Percentiles rank a stretch among this genome's conserved stretches.
Conservation (phyloP, 1,140 invertebrate species). For the Saccostrea echinata region DNA sequence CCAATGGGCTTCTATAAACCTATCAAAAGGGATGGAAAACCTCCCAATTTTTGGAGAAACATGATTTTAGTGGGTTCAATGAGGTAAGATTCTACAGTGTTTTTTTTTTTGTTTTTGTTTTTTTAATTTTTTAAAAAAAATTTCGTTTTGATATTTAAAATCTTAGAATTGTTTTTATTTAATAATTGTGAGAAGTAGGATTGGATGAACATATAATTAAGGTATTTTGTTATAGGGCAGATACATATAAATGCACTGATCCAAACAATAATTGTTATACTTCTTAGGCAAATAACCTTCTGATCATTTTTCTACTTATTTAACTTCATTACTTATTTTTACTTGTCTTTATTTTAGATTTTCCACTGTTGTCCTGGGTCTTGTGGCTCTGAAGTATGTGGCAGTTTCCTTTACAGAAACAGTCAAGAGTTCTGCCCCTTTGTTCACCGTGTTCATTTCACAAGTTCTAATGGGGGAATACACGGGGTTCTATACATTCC, state of each 20-base stretch:
- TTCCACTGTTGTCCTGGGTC: constrained; percentile 87
- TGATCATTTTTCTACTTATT: too few relatives aligned
- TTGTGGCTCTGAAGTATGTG: constrained; percentile 90
- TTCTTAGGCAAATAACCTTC: too few relatives aligned
- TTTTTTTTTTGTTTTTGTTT: not conserved
- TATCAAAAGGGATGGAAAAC: constrained; percentile 83
- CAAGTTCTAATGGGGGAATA: constrained; percentile 85
- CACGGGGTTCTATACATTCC: constrained; percentile 88
- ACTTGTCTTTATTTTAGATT: constrained; percentile 82
- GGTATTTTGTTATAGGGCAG: too few relatives aligned
- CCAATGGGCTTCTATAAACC: constrained; percentile 83
- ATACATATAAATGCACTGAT: too few relatives aligned
- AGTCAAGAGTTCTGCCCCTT: constrained; percentile 91
- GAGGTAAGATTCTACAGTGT: constrained; percentile 80
- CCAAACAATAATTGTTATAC: too few relatives aligned
- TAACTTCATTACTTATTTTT: not conserved
- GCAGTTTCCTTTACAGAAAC: constrained; percentile 93
- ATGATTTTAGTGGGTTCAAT: constrained; percentile 89
- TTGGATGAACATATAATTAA: too few relatives aligned
- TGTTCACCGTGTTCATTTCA: constrained; percentile 91
- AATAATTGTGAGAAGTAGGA: too few relatives aligned
- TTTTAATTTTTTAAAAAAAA: too few relatives aligned
- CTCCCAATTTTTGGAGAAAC: constrained; percentile 87
- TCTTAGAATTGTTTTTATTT: too few relatives aligned
- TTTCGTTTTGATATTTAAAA: too few relatives aligned